A percentile compares a stretch with the other conserved stretches of the same genome.
phyloP scores from a whole-genome alignment of 2,888 invertebrate species.

The Luffia ferchaultella region DNA sequence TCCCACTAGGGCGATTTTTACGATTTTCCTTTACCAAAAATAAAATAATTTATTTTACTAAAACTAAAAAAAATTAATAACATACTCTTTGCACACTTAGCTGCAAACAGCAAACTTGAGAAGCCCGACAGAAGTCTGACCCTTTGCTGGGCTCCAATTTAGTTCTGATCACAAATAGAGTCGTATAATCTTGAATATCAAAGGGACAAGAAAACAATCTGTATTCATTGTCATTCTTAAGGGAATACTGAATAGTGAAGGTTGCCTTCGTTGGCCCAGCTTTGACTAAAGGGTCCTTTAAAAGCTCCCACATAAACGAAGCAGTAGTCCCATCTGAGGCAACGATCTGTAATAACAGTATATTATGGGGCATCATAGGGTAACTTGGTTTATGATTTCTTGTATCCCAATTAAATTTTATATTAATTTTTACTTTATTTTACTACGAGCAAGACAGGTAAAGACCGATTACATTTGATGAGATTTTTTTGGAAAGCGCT shows the following conservation, averaged over 20 bases:
- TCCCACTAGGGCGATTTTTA: too few species aligned
- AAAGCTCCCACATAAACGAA: constrained; percentile 86
- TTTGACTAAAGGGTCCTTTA: constrained; percentile 68
- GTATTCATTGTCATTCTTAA: constrained; percentile 34
- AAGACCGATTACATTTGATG: not conserved
- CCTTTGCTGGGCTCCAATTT: constrained; percentile 81
- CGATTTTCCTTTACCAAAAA: too few species aligned
- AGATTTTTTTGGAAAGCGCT: too few species aligned
- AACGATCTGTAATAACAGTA: constrained; percentile 48
- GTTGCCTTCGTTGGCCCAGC: constrained; percentile 58
- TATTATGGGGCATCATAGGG: too few species aligned
- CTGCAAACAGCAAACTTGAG: constrained; percentile 85
- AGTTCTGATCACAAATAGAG: constrained; percentile 82
- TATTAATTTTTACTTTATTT: too few species aligned
- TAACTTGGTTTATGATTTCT: too few species aligned
- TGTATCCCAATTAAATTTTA: too few species aligned
- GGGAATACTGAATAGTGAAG: constrained; percentile 43
- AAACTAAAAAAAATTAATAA: too few species aligned
- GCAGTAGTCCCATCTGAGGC: constrained; percentile 79
- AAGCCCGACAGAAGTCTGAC: constrained; percentile 87
- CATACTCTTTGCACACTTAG: constrained; percentile 72
- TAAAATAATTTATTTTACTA: too few species aligned
- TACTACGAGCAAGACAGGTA: too few species aligned
- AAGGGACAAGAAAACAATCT: constrained; percentile 73
- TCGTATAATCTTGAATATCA: constrained; percentile 84